Conservation (phyloP, 2,113 vertebrate species). For the Zosterops lateralis region DNA sequence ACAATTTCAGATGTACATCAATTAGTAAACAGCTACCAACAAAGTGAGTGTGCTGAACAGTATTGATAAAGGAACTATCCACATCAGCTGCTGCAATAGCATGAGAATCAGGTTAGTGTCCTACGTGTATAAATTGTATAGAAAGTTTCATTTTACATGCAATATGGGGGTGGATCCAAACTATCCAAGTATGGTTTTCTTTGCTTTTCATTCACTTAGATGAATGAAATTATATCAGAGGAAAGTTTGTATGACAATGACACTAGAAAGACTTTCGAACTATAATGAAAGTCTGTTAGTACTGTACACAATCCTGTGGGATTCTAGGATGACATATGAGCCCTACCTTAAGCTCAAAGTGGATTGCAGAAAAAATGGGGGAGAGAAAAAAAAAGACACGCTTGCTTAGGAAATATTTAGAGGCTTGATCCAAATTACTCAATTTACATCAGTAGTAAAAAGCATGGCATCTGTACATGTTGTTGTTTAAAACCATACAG, state of each 20-base stretch:
- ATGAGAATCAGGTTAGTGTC: not conserved
- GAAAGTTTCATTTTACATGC: not conserved
- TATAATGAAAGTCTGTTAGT: not conserved
- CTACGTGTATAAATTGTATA: fast-evolving
- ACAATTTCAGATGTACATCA: not conserved
- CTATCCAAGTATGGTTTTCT: not conserved
- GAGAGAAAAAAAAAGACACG: fast-evolving
- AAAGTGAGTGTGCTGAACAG: not conserved
- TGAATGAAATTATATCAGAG: not conserved
- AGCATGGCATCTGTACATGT: not conserved
- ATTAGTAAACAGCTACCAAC: not conserved
- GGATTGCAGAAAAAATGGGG: not conserved
- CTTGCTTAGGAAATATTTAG: not conserved
- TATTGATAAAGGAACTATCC: not conserved
- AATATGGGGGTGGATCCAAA: not conserved
- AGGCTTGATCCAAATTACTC: not conserved
- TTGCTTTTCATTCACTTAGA: not conserved
- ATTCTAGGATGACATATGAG: not conserved
- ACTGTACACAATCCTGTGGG: not conserved
- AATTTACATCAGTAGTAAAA: not conserved
- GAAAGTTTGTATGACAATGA: not conserved
- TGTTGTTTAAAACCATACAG: not conserved
- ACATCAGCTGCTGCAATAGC: not conserved
- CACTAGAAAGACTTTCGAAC: not conserved
- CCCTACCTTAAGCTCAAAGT: not conserved